These are phyloP conservation scores for Danaus melanippus DNA, from an alignment of 1,140 invertebrate genomes.

Conservation along the genomic window DNA sequence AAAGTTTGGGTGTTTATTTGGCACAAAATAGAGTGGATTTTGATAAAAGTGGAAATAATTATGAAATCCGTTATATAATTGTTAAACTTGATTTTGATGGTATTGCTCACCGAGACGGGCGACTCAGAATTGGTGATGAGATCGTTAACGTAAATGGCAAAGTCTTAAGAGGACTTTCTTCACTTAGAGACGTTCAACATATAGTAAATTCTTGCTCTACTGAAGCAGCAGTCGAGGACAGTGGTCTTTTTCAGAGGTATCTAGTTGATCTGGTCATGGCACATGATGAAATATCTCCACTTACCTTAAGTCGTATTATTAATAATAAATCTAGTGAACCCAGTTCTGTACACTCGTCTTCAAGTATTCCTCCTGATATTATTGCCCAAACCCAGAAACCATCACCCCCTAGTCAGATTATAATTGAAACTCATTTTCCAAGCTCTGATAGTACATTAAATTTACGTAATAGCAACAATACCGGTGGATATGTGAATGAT, in stretches of 20 bases:
- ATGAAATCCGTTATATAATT: constrained; percentile 84
- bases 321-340: constrained; percentile 46
- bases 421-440: constrained; percentile 62
- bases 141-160: constrained; percentile 89
- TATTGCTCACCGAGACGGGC: constrained; percentile 86
- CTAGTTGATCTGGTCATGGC: constrained; percentile 77
- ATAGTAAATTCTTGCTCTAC: constrained; percentile 71
- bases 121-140: constrained; percentile 86
- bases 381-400: constrained; percentile 63
- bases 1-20: constrained; percentile 80
- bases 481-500: constrained; percentile 28
- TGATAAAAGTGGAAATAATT: constrained; percentile 65
- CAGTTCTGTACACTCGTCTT: constrained; percentile 27
- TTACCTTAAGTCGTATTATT: constrained; percentile 59
- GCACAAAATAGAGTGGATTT: constrained; percentile 76
- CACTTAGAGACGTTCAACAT: constrained; percentile 75
- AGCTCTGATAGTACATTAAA: constrained; percentile 42
- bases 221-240: constrained; percentile 57
- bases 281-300: constrained; percentile 71
- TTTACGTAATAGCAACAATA: constrained; percentile 27
- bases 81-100: constrained; percentile 86
- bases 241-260: constrained; percentile 67
- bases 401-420: constrained; percentile 49
- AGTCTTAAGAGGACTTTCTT: constrained; percentile 82
- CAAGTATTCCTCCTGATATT: constrained; percentile 58